Evolutionary conservation across 2,888 invertebrate genomes (phyloP), one percentile per base, ranked within the genome.

Genomic region (Heliconius aoede): DNA sequence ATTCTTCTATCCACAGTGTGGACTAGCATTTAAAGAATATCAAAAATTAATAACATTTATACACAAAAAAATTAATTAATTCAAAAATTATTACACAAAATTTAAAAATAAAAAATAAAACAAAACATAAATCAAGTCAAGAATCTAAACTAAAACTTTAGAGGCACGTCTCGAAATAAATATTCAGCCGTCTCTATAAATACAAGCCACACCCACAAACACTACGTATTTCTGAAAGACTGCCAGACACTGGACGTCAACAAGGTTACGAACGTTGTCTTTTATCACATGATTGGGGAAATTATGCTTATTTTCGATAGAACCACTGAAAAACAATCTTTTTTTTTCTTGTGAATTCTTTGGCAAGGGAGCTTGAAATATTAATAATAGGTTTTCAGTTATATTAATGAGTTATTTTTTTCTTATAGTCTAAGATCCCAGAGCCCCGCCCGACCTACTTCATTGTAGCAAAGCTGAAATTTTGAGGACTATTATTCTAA

Each of bases 211-310:
- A 73, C 73, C 62, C 62, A 76, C 55, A 15, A 36, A 8, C 28
- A 8, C 51, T 73, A 76, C 67, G 73, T 73, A 15, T 36, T 28
- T 72, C 62, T 74, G 73, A 76, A 74, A 7, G 18, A 1, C 18
- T 18, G 78, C 78, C 78, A 78, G 62, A 28, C 65, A 15, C 24
- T 3, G 7, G 51, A 71, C 76, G 76, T 76, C 73, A 73, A 46
- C 55, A 78, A 76, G 76, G 76, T 78, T 67, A 76, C 55, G 26
- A 28, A 64, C 72, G n/a, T 75, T 72, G 72, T 76, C 72, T 32
- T 67, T 55, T 72, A 76, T 76, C 78, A 78, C 78, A 58, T 72
- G 78, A 76, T 74, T 74, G 51, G 9, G 55, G 21, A 58, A 65
- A 76, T 40, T 32, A 58, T 55, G 21, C 11, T 36, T 40, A 26